A percentile compares a stretch with the other conserved stretches of the same genome.
phyloP scores from a whole-genome alignment of 2,888 invertebrate genomes.

The Rhagonycha lutea region DNA sequence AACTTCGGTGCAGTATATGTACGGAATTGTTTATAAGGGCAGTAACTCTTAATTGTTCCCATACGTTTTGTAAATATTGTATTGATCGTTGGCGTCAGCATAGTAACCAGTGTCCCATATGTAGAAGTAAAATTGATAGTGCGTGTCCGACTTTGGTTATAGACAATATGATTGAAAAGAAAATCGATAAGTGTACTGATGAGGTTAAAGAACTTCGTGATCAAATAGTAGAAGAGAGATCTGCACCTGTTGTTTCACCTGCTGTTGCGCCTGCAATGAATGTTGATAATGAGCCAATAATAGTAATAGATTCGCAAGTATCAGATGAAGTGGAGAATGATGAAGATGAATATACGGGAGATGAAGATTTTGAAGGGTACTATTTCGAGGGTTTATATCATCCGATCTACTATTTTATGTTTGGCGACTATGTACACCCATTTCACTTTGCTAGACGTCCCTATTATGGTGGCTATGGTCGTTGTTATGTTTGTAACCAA shows the following conservation, averaged over 20 bases:
- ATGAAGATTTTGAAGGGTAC: background rate
- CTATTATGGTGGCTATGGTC: slow-evolving; percentile 66
- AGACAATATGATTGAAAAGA: slow-evolving; percentile 74
- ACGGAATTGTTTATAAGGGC: slow-evolving; percentile 74
- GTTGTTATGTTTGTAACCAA: slow-evolving; percentile 62
- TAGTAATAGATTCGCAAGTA: too few relatives aligned
- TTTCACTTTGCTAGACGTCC: slow-evolving; percentile 31
- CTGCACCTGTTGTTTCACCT: too few relatives aligned
- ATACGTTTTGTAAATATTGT: slow-evolving; percentile 75
- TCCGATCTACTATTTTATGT: slow-evolving; percentile 38
- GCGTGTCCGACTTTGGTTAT: slow-evolving; percentile 67
- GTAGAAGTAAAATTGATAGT: slow-evolving; percentile 58
- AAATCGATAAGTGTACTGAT: slow-evolving; percentile 64
- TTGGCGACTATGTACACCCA: too few relatives aligned
- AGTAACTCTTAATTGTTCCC: slow-evolving; percentile 72
- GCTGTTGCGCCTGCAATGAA: too few relatives aligned
- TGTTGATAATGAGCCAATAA: too few relatives aligned
- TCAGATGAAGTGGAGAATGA: background rate
- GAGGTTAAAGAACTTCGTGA: slow-evolving; percentile 63
- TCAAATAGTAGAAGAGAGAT: slow-evolving; percentile 58
- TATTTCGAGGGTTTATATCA: slow-evolving; percentile 37
- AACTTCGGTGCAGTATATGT: slow-evolving; percentile 77
- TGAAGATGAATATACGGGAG: background rate
- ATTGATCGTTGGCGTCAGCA: slow-evolving; percentile 72
- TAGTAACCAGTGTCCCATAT: slow-evolving; percentile 73